Conservation (phyloP, 2,888 invertebrate species). For the Serripes groenlandicus region DNA sequence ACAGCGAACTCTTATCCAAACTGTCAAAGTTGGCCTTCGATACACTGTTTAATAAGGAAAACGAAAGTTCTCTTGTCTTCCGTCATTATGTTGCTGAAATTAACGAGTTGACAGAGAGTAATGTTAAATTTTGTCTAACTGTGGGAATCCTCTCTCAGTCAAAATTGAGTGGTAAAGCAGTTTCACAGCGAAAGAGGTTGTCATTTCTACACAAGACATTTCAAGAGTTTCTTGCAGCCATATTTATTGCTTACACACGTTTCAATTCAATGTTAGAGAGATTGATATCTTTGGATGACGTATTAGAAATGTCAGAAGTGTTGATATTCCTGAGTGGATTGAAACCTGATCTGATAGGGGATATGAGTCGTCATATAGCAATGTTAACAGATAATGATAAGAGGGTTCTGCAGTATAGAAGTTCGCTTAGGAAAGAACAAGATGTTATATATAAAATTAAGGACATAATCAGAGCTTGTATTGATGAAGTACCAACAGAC, state of each 20-base stretch:
- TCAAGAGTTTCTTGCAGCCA: conserved; percentile 10
- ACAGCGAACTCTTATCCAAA: neutral
- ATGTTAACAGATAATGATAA: neutral
- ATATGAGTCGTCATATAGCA: neutral
- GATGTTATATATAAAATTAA: too few species aligned
- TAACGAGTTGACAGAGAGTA: neutral
- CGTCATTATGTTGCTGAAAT: neutral
- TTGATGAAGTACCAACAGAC: too few species aligned
- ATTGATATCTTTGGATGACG: neutral
- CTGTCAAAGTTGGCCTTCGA: conserved; percentile 1
- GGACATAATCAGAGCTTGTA: too few species aligned
- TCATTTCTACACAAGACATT: conserved; percentile 11
- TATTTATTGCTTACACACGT: neutral
- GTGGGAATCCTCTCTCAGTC: conserved; percentile 1
- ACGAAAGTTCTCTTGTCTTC: neutral
- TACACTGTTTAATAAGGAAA: neutral
- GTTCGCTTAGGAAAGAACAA: too few species aligned
- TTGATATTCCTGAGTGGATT: neutral
- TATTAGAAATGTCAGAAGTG: neutral
- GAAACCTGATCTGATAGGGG: neutral
- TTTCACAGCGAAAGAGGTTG: neutral
- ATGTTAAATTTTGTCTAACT: neutral
- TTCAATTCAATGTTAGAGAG: neutral
- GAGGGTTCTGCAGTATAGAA: neutral
- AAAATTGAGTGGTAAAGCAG: neutral